Conservation (phyloP, 1,140 invertebrate genomes). For the Lordiphosa stackelbergi region DNA sequence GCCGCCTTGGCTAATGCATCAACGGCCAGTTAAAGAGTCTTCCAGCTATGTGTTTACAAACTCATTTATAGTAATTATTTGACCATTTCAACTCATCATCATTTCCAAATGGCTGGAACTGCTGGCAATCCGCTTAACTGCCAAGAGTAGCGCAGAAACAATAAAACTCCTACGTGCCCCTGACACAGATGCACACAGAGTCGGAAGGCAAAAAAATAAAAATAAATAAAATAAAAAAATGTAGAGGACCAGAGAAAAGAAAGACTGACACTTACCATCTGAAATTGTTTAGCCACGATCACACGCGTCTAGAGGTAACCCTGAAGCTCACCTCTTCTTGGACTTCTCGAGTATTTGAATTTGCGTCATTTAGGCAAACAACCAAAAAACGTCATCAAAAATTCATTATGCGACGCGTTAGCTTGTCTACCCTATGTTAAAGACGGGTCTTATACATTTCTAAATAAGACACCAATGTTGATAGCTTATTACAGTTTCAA, state of each 20-base stretch:
- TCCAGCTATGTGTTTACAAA: constrained; percentile 12
- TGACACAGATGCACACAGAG: constrained; percentile 44
- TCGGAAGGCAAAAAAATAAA: constrained; percentile 33
- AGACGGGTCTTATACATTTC: neutral
- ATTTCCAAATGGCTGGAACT: constrained; percentile 24
- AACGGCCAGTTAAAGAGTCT: constrained; percentile 25
- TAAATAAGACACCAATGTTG: too few relatives aligned
- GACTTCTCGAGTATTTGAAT: constrained; percentile 28
- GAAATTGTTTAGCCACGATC: constrained; percentile 15
- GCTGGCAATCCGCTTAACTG: constrained; percentile 44
- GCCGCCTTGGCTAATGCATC: constrained; percentile 26
- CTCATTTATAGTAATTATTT: constrained; percentile 68
- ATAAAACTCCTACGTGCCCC: constrained; percentile 24
- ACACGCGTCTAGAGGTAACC: neutral
- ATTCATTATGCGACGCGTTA: constrained; percentile 20
- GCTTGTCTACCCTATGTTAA: neutral
- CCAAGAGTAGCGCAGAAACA: constrained; percentile 22
- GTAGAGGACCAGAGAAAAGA: constrained; percentile 11
- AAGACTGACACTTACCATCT: neutral
- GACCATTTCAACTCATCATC: constrained; percentile 55
- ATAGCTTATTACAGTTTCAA: too few relatives aligned
- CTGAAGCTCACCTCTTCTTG: neutral
- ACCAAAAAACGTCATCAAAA: constrained; percentile 28
- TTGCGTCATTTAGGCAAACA: constrained; percentile 21
- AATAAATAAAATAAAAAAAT: constrained; percentile 22